Evolutionary conservation across 2,797 vertebrate genomes (phyloP).

Genomic region (Chaetodon trifasciatus): DNA sequence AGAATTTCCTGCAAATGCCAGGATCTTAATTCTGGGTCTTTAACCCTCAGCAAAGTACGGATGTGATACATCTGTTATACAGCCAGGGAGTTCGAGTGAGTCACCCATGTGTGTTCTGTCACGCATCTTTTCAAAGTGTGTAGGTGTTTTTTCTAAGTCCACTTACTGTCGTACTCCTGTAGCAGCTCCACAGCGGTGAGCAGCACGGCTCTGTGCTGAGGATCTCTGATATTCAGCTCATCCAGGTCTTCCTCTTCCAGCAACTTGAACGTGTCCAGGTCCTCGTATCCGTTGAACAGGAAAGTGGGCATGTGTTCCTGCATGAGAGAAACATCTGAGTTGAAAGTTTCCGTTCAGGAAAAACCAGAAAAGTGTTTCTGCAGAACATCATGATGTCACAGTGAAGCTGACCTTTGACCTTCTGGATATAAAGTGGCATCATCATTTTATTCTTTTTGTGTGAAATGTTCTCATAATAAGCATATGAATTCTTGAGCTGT

Average conservation of each 20-base stretch:
- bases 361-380: no score
- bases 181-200: constrained; percentile 96
- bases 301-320: constrained; percentile 99
- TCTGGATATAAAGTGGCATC: no score
- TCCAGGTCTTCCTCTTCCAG: constrained; percentile 98
- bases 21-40: constrained; percentile 1
- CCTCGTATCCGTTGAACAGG: constrained; percentile 98
- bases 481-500: no score
- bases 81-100: not conserved
- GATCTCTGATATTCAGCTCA: constrained; percentile 95
- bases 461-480: no score
- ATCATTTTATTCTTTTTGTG: no score
- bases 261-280: constrained; percentile 97
- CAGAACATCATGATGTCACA: no score
- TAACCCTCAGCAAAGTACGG: not conserved
- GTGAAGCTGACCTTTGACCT: no score
- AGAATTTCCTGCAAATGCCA: not conserved
- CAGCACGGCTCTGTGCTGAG: constrained; percentile 95
- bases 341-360: not conserved
- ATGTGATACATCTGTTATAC: not conserved
- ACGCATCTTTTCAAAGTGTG: not conserved
- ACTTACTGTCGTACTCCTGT: constrained; percentile 98
- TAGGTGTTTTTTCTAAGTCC: not conserved
- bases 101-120: not conserved
- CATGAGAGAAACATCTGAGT: constrained; percentile 20